phyloP scores from a whole-genome alignment of 2,797 vertebrate genomes.

The Aratinga solstitialis region DNA sequence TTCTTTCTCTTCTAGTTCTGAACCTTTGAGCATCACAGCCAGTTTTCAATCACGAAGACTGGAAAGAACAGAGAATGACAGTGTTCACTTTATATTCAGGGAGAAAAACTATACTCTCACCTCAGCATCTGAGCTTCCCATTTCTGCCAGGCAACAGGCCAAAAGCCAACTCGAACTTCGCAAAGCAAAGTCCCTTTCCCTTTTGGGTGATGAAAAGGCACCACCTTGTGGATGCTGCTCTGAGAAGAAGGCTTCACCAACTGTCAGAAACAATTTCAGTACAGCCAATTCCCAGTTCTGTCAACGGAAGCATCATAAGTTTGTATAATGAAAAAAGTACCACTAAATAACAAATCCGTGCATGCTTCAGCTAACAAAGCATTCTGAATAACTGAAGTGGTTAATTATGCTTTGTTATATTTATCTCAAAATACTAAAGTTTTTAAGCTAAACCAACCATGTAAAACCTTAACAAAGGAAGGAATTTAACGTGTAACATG shows the following conservation, averaged over 20 bases:
- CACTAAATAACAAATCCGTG: not conserved
- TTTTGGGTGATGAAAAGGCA: conserved; percentile 40
- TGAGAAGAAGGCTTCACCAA: not conserved
- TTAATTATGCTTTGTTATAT: not conserved
- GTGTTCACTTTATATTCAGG: not conserved
- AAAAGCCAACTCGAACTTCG: not conserved
- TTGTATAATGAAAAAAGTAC: not conserved
- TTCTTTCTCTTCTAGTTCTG: not conserved
- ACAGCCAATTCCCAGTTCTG: not conserved
- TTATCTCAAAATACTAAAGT: not conserved
- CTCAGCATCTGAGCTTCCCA: not conserved
- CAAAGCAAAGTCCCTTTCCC: not conserved
- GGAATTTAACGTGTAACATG: not conserved
- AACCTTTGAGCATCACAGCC: not conserved
- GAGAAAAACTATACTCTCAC: not conserved
- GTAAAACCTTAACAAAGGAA: not conserved
- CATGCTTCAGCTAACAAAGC: not conserved
- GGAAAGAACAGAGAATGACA: not conserved
- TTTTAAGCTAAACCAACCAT: not conserved
- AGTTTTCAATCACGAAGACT: not conserved
- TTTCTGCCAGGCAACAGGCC: conserved; percentile 38
- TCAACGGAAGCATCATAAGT: not conserved
- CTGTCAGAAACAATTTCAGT: not conserved
- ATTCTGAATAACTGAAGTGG: not conserved
- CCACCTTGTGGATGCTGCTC: conserved; percentile 61